These are phyloP conservation scores for Drosophila leontia DNA, from an alignment of 1,140 invertebrate species.

Conservation along the genomic window DNA sequence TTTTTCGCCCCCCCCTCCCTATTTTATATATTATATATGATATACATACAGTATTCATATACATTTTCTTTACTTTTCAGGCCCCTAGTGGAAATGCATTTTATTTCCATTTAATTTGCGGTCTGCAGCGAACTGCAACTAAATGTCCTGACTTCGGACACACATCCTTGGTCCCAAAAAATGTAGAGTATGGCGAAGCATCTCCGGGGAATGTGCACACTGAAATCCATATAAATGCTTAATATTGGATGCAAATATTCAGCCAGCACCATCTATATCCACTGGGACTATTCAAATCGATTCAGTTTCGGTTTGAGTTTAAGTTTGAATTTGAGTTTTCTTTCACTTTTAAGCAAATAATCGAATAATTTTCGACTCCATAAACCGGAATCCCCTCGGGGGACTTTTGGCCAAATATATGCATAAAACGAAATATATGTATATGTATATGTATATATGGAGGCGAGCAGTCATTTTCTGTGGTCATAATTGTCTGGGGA, in stretches of 20 bases:
- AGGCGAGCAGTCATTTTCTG: constrained; percentile 15
- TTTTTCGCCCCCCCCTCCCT: not conserved
- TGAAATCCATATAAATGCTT: constrained; percentile 43
- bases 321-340: constrained; percentile 7
- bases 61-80: constrained; percentile 23
- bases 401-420: not conserved
- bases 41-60: constrained; percentile 15
- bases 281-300: constrained; percentile 35
- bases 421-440: constrained; percentile 5
- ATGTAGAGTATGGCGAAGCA: not conserved
- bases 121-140: constrained; percentile 33
- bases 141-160: constrained; percentile 42
- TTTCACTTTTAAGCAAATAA: constrained; percentile 35
- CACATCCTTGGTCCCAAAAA: constrained; percentile 15
- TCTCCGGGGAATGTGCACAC: constrained; percentile 23
- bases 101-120: constrained; percentile 79
- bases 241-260: constrained; percentile 42
- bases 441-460: not conserved
- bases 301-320: constrained; percentile 7
- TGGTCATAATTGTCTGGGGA: constrained; percentile 33
- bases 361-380: constrained; percentile 41
- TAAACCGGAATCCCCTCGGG: not conserved
- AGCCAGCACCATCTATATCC: constrained; percentile 18
- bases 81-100: constrained; percentile 47
- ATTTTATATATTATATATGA: not conserved